phyloP scores from a whole-genome alignment of 2,797 vertebrate genomes.

The Tadarida brasiliensis region DNA sequence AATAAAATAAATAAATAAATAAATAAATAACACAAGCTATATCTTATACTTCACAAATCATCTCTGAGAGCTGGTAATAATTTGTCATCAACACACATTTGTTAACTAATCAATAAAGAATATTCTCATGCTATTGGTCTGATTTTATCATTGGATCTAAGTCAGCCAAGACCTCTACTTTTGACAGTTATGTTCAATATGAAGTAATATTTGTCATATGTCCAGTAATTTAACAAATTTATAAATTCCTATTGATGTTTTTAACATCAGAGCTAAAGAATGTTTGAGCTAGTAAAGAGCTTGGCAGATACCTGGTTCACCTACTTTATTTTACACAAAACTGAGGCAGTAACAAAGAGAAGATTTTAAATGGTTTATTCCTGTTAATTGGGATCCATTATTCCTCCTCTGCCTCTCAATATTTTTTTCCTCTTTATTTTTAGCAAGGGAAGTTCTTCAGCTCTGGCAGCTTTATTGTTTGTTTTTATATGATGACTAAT shows the following conservation, averaged over 20 bases:
- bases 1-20: neutral
- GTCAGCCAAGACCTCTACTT: neutral
- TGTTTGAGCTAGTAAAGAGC: neutral
- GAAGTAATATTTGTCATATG: conserved; percentile 24
- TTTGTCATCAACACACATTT: neutral
- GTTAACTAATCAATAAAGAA: conserved; percentile 22
- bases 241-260: neutral
- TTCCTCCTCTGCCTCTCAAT: neutral
- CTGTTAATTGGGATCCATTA: neutral
- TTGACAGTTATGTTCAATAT: neutral
- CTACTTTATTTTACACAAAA: neutral
- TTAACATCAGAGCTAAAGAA: neutral
- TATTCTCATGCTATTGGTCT: neutral
- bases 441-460: neutral
- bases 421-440: neutral
- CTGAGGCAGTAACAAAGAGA: neutral
- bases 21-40: neutral
- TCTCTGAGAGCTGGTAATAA: neutral
- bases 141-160: neutral
- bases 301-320: neutral
- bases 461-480: neutral
- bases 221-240: neutral
- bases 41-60: neutral
- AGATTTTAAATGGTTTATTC: neutral
- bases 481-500: neutral